Evolutionary conservation across 2,113 vertebrate species (phyloP).

Genomic region (Zosterops japonicus): DNA sequence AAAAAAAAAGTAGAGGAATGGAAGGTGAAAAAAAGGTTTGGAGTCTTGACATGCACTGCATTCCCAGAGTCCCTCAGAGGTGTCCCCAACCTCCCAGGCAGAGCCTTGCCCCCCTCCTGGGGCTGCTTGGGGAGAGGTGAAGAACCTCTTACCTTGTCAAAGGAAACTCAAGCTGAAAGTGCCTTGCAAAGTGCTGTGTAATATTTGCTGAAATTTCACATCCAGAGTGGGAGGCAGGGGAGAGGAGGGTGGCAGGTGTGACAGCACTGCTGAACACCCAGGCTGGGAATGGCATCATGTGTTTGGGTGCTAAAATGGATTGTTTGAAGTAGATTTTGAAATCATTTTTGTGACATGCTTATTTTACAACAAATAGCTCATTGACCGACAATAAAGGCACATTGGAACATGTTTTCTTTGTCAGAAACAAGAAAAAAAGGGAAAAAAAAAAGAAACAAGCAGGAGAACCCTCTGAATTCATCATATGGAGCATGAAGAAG

Average conservation of each 20-base stretch:
- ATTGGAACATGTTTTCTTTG: not conserved
- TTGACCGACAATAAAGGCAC: not conserved
- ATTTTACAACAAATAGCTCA: not conserved
- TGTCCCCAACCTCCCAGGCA: not conserved
- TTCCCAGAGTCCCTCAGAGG: not conserved
- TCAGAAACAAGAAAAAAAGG: not conserved
- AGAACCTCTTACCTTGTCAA: fast-evolving
- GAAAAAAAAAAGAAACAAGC: not conserved
- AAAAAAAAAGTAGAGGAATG: not conserved
- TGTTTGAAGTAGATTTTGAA: not conserved
- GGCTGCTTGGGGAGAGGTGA: not conserved
- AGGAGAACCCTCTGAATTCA: not conserved
- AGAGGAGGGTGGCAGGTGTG: not conserved
- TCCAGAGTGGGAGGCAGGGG: not conserved
- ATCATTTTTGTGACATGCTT: not conserved
- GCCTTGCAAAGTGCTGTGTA: not conserved
- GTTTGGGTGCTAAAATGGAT: not conserved
- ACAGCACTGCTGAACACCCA: not conserved
- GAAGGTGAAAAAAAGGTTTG: not conserved
- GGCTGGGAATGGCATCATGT: not conserved
- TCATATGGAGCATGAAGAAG: not conserved
- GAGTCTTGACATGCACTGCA: not conserved
- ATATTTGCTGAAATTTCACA: not conserved
- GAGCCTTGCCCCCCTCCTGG: too few species aligned
- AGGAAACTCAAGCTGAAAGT: not conserved